Conservation (phyloP, 2,888 invertebrate species). For the Andrena fulva region DNA sequence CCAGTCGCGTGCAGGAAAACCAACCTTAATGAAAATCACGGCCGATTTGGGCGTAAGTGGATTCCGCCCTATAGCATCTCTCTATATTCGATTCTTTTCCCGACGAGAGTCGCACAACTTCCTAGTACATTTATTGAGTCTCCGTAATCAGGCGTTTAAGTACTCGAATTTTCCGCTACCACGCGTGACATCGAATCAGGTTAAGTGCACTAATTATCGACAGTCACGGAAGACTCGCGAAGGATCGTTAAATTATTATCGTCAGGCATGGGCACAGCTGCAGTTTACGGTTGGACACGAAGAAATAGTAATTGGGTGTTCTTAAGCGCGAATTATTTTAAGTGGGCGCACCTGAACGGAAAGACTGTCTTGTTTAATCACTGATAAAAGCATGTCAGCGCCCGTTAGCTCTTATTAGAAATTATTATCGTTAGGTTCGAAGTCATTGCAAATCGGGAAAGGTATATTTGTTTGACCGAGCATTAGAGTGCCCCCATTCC, state of each 20-base stretch:
- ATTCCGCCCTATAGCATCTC: no score
- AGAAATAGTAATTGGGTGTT: constrained; percentile 54
- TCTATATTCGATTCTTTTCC: no score
- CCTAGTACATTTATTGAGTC: background rate
- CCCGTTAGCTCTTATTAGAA: constrained; percentile 4
- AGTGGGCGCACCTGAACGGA: background rate
- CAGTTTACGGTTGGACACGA: constrained; percentile 48
- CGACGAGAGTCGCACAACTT: background rate
- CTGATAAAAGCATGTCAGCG: background rate
- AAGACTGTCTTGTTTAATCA: constrained; percentile 34
- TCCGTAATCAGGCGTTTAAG: background rate
- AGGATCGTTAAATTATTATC: constrained; percentile 25
- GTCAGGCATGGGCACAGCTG: constrained; percentile 9
- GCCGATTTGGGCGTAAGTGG: no score
- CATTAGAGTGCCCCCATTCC: background rate
- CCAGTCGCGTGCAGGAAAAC: no score
- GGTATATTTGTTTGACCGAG: background rate
- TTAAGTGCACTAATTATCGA: constrained; percentile 14
- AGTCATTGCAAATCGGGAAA: background rate
- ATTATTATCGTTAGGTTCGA: constrained; percentile 3
- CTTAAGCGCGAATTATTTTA: constrained; percentile 48
- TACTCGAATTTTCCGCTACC: constrained; percentile 1
- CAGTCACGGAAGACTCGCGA: constrained; percentile 13
- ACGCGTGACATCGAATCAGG: background rate
- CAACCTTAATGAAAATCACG: no score